Evolutionary conservation across 2,888 invertebrate species (phyloP).

Genomic region (Stramonita haemastoma): DNA sequence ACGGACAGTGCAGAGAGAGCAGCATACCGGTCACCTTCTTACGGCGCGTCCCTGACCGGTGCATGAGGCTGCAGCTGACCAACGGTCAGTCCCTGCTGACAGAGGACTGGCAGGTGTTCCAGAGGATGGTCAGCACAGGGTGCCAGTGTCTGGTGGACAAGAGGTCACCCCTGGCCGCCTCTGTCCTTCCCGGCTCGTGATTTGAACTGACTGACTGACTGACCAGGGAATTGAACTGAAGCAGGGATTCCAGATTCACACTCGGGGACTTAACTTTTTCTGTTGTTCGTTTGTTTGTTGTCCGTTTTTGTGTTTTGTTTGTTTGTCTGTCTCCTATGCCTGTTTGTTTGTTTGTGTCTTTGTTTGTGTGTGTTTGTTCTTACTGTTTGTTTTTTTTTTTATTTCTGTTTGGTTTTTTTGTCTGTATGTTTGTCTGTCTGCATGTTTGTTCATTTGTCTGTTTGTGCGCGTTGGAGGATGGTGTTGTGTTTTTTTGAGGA

Average conservation of each 20-base stretch:
- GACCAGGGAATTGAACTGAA: background rate
- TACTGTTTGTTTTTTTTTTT: too few relatives aligned
- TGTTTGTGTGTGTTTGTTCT: too few relatives aligned
- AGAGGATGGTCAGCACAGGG: slow-evolving; percentile 16
- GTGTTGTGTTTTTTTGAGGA: too few relatives aligned
- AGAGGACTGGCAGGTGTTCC: slow-evolving; percentile 19
- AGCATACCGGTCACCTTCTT: background rate
- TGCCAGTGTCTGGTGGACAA: slow-evolving; percentile 35
- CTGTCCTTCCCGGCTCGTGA: background rate
- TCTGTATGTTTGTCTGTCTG: too few relatives aligned
- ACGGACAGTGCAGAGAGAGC: slow-evolving; percentile 5
- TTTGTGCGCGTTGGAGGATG: too few relatives aligned
- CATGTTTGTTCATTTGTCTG: too few relatives aligned
- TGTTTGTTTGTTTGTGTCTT: background rate
- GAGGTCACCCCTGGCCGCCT: slow-evolving; percentile 11
- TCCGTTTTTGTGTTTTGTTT: background rate
- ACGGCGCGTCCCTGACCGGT: background rate
- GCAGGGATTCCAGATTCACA: background rate
- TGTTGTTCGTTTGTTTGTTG: background rate
- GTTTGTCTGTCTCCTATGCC: background rate
- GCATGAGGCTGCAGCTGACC: slow-evolving; percentile 7
- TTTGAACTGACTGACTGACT: background rate
- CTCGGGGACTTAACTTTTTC: background rate
- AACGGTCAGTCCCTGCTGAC: slow-evolving; percentile 24
- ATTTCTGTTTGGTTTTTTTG: too few relatives aligned